Conservation (phyloP, 2,797 vertebrate genomes). For the Sebastes kiyomatsui region DNA sequence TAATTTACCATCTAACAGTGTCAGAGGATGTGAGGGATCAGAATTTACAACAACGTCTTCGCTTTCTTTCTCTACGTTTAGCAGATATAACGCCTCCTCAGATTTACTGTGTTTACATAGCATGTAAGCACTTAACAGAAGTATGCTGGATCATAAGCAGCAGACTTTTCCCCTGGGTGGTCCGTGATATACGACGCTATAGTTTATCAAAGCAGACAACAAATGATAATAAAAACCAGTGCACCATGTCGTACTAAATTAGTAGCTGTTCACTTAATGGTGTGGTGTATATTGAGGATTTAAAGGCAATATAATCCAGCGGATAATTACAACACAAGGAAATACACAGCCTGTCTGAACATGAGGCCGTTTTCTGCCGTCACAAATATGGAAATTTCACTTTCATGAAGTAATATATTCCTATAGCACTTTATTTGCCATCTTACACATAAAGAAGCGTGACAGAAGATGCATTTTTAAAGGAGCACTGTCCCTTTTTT, state of each 20-base stretch:
- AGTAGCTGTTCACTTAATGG: neutral
- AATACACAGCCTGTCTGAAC: conserved; percentile 22
- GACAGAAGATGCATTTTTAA: neutral
- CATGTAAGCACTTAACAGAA: neutral
- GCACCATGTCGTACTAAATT: neutral
- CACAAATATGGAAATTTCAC: neutral
- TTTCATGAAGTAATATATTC: neutral
- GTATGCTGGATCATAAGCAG: neutral
- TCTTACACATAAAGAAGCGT: neutral
- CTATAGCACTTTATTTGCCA: neutral
- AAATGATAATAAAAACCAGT: conserved; percentile 2
- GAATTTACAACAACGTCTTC: neutral
- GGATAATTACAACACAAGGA: conserved; percentile 1
- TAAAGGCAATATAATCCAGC: no score
- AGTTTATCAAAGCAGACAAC: conserved; percentile 10
- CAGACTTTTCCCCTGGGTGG: conserved; percentile 23
- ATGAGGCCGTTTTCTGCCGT: neutral
- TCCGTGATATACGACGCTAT: neutral
- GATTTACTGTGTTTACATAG: conserved; percentile 33
- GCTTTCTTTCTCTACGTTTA: neutral
- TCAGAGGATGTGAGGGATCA: no score
- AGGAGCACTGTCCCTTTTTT: neutral
- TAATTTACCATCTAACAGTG: neutral
- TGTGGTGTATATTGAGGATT: neutral
- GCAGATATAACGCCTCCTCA: neutral